Evolutionary conservation across 2,888 invertebrate species (phyloP), one percentile per base, ranked within the genome.

Genomic region (Campaea margaritaria): DNA sequence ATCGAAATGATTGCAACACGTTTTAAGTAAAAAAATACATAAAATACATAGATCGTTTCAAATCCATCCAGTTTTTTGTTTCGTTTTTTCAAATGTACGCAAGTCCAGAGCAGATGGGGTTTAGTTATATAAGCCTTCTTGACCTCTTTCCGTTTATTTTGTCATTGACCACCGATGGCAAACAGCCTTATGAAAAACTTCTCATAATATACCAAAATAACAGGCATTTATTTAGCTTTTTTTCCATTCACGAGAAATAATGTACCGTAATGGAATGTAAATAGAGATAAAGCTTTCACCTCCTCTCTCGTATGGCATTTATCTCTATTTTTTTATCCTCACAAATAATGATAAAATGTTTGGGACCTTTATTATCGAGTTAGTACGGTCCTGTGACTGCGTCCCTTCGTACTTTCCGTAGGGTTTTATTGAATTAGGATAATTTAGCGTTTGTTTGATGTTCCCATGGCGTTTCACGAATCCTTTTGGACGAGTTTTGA

Each of bases 371-470:
- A 82, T 83, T 84, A 86, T 83, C 78, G 67, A 83, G 79, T 85
- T 85, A 85, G 79, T 65, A 62, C 70, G 74, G 73, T 69, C 71
- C 71, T 67, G 63, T 64, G 65, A 67, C 58, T 65, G 64, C 68
- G 68, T 73, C 73, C 78, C 73, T 77, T 58, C 71, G 65, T 73
- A 73, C 78, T 72, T 78, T 70, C 62, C 69, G 68, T 67, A 69
- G 69, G 67, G 75, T 75, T 76, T 80, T 81, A 85, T 84, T 82
- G 80, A 81, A 82, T 86, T 84, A 85, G 83, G 85, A 79, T 85
- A 83, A 86, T 83, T 85, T 81, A 81, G 80, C 78, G 81, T 85
- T 84, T 85, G 80, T 84, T 79, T 81, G 78, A 82, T 70, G 78
- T 79, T 67, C 74, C 74, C 64, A 72, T 67, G 64, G 72, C 69